Evolutionary conservation across 2,113 vertebrate species (phyloP).

Genomic region (Salvator merianae): DNA sequence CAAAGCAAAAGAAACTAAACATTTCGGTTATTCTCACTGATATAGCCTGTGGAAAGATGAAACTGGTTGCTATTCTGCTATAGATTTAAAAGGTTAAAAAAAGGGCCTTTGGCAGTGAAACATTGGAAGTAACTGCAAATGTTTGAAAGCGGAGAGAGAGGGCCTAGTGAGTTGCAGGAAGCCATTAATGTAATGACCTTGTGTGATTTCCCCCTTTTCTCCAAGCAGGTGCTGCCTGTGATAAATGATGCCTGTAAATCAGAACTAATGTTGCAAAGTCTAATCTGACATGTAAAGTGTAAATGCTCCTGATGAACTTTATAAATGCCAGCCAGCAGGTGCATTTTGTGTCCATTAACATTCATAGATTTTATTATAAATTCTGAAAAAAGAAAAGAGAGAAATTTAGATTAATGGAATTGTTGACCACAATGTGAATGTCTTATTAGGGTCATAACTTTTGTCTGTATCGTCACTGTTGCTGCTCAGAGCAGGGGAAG

Average conservation of each 20-base stretch:
- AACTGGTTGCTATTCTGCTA: neutral
- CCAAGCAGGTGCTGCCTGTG: slow-evolving; percentile 47
- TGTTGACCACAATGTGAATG: slow-evolving; percentile 24
- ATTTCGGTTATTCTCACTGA: neutral
- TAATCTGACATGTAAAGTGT: slow-evolving; percentile 54
- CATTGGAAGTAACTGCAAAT: neutral
- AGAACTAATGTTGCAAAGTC: slow-evolving; percentile 38
- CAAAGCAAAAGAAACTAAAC: slow-evolving; percentile 9
- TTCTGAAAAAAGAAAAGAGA: slow-evolving; percentile 47
- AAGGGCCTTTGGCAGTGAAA: slow-evolving; percentile 11
- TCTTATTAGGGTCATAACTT: slow-evolving; percentile 12
- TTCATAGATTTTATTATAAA: slow-evolving; percentile 46
- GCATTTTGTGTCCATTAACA: slow-evolving; percentile 47
- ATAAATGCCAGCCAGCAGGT: slow-evolving; percentile 63
- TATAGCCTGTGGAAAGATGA: slow-evolving; percentile 26
- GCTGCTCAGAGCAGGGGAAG: slow-evolving; percentile 11
- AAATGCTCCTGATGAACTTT: slow-evolving; percentile 70
- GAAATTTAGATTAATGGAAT: slow-evolving; percentile 37
- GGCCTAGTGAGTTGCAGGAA: slow-evolving; percentile 14
- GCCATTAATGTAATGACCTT: slow-evolving; percentile 46
- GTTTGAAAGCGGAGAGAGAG: neutral
- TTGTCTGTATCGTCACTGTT: neutral
- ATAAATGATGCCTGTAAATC: slow-evolving; percentile 67
- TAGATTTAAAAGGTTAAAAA: neutral
- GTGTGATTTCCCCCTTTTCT: slow-evolving; percentile 42